phyloP scores from a whole-genome alignment of 2,888 invertebrate species.

The Zhuqinia jingwanae region DNA sequence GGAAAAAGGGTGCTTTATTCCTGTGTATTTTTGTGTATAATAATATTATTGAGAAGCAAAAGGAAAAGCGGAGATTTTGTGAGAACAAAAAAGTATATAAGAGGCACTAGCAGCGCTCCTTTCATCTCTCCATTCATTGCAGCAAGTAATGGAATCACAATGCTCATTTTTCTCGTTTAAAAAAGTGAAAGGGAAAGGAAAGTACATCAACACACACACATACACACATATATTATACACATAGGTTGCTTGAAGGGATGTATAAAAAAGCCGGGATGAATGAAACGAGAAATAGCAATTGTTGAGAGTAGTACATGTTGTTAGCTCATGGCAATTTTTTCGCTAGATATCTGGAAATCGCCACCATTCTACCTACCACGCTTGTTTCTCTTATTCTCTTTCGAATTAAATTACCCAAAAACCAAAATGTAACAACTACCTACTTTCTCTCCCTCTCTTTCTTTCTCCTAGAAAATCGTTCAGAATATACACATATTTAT shows the following conservation, averaged over 20 bases:
- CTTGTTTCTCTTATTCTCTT: slow-evolving; percentile 45
- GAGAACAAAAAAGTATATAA: not conserved
- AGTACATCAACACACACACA: not conserved
- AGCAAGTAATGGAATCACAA: not conserved
- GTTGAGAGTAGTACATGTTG: slow-evolving; percentile 48
- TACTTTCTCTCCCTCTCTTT: too few species aligned
- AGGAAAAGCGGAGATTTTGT: not conserved
- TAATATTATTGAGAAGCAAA: slow-evolving; percentile 10
- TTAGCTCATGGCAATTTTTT: slow-evolving; percentile 50
- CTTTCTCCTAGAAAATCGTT: not conserved
- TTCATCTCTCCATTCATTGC: not conserved
- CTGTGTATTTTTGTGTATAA: not conserved
- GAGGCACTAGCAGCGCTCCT: not conserved
- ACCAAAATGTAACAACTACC: slow-evolving; percentile 43
- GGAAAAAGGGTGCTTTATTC: not conserved
- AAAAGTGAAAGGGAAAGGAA: slow-evolving; percentile 5
- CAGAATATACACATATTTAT: not conserved
- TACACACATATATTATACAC: not conserved
- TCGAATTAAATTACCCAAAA: slow-evolving; percentile 64
- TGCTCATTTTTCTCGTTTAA: slow-evolving; percentile 23
- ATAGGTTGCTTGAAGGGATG: slow-evolving; percentile 4
- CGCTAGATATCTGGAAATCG: slow-evolving; percentile 50
- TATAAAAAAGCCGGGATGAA: slow-evolving; percentile 41
- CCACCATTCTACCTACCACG: slow-evolving; percentile 23
- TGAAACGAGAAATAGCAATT: slow-evolving; percentile 29